Base-by-base conservation (phyloP, 1,140 invertebrate species). In the Cotesia typhae region DNA sequence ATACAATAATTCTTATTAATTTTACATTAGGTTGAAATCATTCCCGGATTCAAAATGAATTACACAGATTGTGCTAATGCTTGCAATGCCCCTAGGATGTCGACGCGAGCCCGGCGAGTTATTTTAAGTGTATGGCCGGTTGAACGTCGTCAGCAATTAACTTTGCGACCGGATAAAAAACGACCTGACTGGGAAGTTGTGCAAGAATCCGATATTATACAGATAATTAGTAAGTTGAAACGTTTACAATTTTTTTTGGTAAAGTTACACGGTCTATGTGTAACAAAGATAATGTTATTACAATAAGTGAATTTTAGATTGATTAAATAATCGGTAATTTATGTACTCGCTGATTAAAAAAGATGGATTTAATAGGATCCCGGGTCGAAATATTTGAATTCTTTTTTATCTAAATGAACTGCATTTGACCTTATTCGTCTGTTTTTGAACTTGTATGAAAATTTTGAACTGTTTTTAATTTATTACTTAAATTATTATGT, bases 31-130 rank as follows among this genome's bases (percentile, higher is more conserved):
- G 12, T 55, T 4, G 52, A 55, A 55, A 55, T 55, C 3, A 12
- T 55, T 4, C 52, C 52, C 10, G 52, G 52, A 55, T n/a, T 55
- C 10, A 55, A 55, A 55, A 55, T 55, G 52, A 17, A 55, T 17
- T 55, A 55, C 12, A 55, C 14, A 4, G 52, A 12, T n/a, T 55
- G 52, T 55, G 14, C 12, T 4, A 55, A 55, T 55, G 52, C 52
- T 3, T 55, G 52, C 12, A 55, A 55, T 17, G 52, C 52, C 3
- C 4, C 52, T 4, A 12, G 52, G n/a, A 55, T 55, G 53, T 55
- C 4, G 4, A 55, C 53, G n/a, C 12, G 53, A 55, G 53, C 53
- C 17, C 4, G 53, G 4, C 12, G 53, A 55, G 17, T 55, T 14
- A 55, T 55, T 12, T 4, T 7, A 14, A 4, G 17, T 55, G 4